Evolutionary conservation across 2,888 invertebrate genomes (phyloP).

Genomic region (Hypomecis punctinalis): DNA sequence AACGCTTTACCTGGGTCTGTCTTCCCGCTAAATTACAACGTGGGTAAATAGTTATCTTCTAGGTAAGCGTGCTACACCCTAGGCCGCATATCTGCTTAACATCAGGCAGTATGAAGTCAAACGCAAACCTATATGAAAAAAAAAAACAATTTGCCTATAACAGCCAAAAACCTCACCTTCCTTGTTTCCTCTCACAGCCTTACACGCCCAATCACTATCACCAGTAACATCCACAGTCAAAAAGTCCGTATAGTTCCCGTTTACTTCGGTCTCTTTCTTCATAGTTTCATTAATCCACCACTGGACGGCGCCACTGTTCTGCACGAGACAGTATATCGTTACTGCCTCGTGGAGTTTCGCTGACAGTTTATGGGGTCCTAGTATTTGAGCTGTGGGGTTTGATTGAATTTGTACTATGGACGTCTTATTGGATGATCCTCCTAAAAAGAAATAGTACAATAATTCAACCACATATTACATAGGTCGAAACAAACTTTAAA

Average conservation of each 20-base stretch:
- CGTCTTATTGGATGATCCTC: conserved; percentile 62
- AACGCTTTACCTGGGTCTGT: too few species aligned
- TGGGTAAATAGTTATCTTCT: too few species aligned
- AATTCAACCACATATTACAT: not conserved
- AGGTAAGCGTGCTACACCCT: too few species aligned
- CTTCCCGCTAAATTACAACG: too few species aligned
- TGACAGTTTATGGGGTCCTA: conserved; percentile 63
- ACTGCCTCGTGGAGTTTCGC: conserved; percentile 49
- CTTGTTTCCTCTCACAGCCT: conserved; percentile 52
- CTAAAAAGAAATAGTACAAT: conserved; percentile 46
- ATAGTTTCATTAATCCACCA: conserved; percentile 60
- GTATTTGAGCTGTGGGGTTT: conserved; percentile 65
- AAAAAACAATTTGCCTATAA: too few species aligned
- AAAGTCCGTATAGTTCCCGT: conserved; percentile 51
- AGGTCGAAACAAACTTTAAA: too few species aligned
- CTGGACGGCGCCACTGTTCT: conserved; percentile 56
- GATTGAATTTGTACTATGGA: conserved; percentile 54
- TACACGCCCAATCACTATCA: conserved; percentile 67
- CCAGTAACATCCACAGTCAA: conserved; percentile 60
- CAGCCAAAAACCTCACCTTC: conserved; percentile 51
- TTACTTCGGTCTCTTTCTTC: conserved; percentile 46
- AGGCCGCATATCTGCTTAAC: too few species aligned
- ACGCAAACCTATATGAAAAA: too few species aligned
- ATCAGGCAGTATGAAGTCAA: too few species aligned
- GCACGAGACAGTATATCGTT: conserved; percentile 64